Conservation (phyloP, 1,140 invertebrate genomes). For the Lasioglossum baleicum region DNA sequence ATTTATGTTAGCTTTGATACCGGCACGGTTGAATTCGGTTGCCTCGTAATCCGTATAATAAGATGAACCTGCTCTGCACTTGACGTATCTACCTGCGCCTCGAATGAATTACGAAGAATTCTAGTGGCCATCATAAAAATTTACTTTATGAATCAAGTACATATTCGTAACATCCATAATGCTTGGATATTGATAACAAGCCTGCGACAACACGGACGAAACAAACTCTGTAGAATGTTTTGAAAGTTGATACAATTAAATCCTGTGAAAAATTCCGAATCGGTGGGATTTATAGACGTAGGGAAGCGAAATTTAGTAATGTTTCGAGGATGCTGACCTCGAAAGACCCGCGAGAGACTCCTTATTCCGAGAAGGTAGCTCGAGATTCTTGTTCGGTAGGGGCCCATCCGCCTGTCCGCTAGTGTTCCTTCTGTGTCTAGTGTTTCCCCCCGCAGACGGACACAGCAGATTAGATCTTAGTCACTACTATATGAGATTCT, state of each 20-base stretch:
- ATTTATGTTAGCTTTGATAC: constrained; percentile 8
- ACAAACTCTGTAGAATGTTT: too few species aligned
- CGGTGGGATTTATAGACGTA: constrained; percentile 18
- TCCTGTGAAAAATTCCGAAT: background rate
- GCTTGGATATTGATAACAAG: too few species aligned
- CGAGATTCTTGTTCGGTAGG: constrained; percentile 62
- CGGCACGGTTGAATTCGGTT: constrained; percentile 1
- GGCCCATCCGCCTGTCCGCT: constrained; percentile 53
- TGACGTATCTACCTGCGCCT: background rate
- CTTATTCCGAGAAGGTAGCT: constrained; percentile 63
- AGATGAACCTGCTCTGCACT: background rate
- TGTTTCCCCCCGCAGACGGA: constrained; percentile 74
- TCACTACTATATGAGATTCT: constrained; percentile 76
- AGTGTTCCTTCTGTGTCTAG: constrained; percentile 70
- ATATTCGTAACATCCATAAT: too few species aligned
- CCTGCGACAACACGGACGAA: too few species aligned
- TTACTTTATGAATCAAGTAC: too few species aligned
- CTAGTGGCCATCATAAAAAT: too few species aligned
- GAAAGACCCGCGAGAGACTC: constrained; percentile 50
- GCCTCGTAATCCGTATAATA: background rate
- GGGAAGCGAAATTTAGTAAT: constrained; percentile 53
- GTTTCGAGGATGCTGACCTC: constrained; percentile 56
- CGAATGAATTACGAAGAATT: too few species aligned
- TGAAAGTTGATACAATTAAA: too few species aligned
- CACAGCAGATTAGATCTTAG: constrained; percentile 77